These are phyloP conservation scores for Diadegma fenestrale DNA, from an alignment of 2,888 invertebrate genomes.

Conservation along the genomic window DNA sequence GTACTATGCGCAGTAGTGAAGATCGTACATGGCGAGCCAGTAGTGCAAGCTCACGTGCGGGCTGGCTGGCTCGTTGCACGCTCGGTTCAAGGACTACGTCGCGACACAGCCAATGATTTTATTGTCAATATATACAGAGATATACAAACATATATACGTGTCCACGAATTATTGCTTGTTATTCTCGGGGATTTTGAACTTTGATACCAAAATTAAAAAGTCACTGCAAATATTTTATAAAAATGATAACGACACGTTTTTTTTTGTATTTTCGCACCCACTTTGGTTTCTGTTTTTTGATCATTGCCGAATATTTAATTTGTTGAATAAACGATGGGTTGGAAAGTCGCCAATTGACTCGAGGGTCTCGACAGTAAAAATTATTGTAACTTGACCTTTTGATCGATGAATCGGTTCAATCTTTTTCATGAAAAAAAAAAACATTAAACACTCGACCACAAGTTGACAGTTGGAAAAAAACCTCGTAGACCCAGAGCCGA, in stretches of 20 bases:
- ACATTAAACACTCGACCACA: background rate
- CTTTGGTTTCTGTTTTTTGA: no score
- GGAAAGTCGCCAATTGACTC: no score
- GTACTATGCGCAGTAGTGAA: slow-evolving; percentile 36
- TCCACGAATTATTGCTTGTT: background rate
- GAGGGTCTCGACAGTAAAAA: no score
- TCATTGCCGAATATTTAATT: no score
- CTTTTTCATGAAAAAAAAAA: background rate
- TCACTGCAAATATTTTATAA: background rate
- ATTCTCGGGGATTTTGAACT: background rate
- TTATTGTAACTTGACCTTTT: no score
- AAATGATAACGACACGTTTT: background rate
- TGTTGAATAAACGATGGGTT: no score
- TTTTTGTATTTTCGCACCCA: background rate
- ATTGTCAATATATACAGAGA: background rate
- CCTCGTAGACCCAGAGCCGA: background rate
- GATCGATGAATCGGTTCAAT: background rate
- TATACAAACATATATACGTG: background rate
- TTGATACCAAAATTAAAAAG: slow-evolving; percentile 6
- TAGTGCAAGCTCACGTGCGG: slow-evolving; percentile 55
- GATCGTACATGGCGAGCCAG: slow-evolving; percentile 33
- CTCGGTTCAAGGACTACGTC: slow-evolving; percentile 80
- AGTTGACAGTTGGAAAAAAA: background rate
- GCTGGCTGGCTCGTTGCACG: slow-evolving; percentile 12
- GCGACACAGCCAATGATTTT: slow-evolving; percentile 65